Percentiles rank a stretch among this genome's conserved stretches.
phyloP scores from a whole-genome alignment of 2,797 vertebrate species.

The Cossypha polioptera region DNA sequence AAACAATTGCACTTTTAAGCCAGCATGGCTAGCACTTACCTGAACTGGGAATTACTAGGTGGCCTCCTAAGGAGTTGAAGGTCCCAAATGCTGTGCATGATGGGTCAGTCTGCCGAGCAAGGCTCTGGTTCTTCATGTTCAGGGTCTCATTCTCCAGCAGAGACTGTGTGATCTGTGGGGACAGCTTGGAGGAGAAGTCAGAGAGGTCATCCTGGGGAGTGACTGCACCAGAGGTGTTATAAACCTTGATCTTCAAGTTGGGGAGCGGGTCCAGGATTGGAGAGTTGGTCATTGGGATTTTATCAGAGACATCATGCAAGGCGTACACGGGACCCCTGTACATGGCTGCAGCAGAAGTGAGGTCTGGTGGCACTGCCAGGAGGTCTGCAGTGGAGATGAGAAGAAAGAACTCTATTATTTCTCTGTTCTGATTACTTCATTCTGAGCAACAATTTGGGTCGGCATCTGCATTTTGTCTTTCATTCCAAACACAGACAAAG shows the following conservation, averaged over 20 bases:
- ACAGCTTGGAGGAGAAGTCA: constrained; percentile 91
- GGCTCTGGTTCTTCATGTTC: constrained; percentile 90
- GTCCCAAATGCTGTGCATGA: constrained; percentile 92
- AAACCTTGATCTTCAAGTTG: constrained; percentile 97
- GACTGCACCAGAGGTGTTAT: constrained; percentile 89
- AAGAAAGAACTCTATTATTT: not conserved
- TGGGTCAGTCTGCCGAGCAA: constrained; percentile 90
- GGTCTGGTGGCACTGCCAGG: constrained; percentile 91
- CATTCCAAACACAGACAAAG: not conserved
- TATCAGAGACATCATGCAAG: constrained; percentile 94
- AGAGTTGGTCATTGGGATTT: constrained; percentile 99
- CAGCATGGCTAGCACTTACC: constrained; percentile 73
- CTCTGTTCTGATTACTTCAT: not conserved
- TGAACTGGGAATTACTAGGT: constrained; percentile 95
- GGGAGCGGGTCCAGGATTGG: constrained; percentile 94
- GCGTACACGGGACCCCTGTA: constrained; percentile 95
- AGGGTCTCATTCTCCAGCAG: constrained; percentile 91
- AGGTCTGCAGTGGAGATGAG: constrained; percentile 79
- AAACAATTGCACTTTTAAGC: not conserved
- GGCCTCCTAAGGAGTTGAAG: constrained; percentile 94
- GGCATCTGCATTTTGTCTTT: not conserved
- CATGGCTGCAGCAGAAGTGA: constrained; percentile 95
- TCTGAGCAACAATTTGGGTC: not conserved
- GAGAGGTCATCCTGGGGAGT: constrained; percentile 93
- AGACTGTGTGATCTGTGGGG: constrained; percentile 91